Conservation (phyloP, 2,797 vertebrate genomes). For the Halcyon badia region DNA sequence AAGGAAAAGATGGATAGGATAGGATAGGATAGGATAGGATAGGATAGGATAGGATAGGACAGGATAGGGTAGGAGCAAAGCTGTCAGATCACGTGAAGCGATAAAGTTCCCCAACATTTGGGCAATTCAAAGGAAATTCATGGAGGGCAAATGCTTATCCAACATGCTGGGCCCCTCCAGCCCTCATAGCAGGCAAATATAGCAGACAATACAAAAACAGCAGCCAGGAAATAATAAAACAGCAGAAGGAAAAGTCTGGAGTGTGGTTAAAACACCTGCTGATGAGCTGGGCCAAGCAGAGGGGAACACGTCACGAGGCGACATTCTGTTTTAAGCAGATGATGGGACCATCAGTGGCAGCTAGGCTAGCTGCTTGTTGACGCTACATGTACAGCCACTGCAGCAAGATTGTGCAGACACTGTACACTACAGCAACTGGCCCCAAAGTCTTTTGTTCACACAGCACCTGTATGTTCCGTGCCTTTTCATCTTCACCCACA, state of each 20-base stretch:
- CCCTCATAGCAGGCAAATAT: neutral
- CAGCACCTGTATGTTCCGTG: accelerated
- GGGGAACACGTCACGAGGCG: neutral
- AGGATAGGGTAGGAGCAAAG: neutral
- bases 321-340: neutral
- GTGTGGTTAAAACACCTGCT: neutral
- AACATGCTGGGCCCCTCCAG: neutral
- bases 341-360: neutral
- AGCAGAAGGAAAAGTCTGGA: neutral
- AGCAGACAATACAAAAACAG: neutral
- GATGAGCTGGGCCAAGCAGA: neutral
- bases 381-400: accelerated
- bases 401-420: neutral
- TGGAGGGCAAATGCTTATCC: neutral
- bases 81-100: neutral
- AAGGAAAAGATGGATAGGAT: neutral
- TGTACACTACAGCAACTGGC: neutral
- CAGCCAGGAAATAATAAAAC: neutral
- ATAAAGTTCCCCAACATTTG: neutral
- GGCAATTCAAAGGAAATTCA: neutral
- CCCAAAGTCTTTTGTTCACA: neutral
- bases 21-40: neutral
- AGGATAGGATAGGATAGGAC: neutral
- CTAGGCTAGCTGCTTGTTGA: neutral
- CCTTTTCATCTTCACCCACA: neutral